Evolutionary conservation across 1,140 invertebrate species (phyloP).

Genomic region (Nylanderia fulva): DNA sequence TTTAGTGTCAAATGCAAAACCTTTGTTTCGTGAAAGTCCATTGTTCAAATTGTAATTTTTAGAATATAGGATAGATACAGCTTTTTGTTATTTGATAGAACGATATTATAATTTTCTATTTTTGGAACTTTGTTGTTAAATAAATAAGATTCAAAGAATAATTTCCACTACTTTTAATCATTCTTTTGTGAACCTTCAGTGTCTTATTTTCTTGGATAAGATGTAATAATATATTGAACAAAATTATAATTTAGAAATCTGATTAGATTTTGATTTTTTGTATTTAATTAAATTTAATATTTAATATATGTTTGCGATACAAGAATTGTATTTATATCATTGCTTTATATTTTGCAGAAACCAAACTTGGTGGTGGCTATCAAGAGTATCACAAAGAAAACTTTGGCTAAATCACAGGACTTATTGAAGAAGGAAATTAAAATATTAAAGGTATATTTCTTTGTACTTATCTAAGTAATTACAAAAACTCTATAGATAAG

Average conservation of each 20-base stretch:
- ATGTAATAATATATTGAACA: not conserved
- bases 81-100: not conserved
- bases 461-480: not conserved
- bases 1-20: not conserved
- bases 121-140: not conserved
- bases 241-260: too few relatives aligned
- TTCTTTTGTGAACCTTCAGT: not conserved
- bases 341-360: slow-evolving; percentile 89
- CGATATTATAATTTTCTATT: not conserved
- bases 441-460: slow-evolving; percentile 94
- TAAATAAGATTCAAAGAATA: not conserved
- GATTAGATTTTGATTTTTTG: too few relatives aligned
- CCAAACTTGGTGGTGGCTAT: slow-evolving; percentile 96
- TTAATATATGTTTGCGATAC: too few relatives aligned
- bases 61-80: not conserved
- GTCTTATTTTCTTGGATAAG: not conserved
- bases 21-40: not conserved
- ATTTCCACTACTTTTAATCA: not conserved
- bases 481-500: not conserved
- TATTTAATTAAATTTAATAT: too few relatives aligned
- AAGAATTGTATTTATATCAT: not conserved
- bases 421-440: slow-evolving; percentile 99
- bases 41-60: not conserved
- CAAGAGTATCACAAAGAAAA: slow-evolving; percentile 99
- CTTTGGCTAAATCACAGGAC: slow-evolving; percentile 98